Base-by-base conservation (phyloP, 2,888 invertebrate species). In the Chydorus sphaericus region DNA sequence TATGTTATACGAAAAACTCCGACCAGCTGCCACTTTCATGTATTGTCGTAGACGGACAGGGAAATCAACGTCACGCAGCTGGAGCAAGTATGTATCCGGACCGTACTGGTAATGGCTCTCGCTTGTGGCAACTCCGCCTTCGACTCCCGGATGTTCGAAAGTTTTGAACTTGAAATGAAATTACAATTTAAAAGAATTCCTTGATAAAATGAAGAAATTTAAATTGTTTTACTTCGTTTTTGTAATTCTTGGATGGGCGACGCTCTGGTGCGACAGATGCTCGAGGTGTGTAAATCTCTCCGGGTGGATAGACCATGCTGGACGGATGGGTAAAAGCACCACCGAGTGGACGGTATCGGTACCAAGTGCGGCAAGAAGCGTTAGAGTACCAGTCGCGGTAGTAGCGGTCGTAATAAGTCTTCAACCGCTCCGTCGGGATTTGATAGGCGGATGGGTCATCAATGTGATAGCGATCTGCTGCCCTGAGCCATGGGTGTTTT, bases 71-170 rank as follows among this genome's bases (percentile, higher is more conserved):
- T 96, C 96, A 54, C 92, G 80, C 18, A 94, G 76, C 68, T 96
- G 96, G 44, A 97, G 77, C 7, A 97, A 74, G 69, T 96, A 93
- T 1, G 96, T 94, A 69, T 97, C 96, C 0, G 94, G 94, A 0
- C 97, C 96, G 70, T 89, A 85, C 73, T 94, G 92, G 72, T 94
- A 94, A 66, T 49, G 49, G 29, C 57, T 58, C 23, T 56, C 53
- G 11, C 49, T 31, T 8, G 56, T 36, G 8, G 28, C 36, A 4
- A 56, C 36, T 6, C 48, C 56, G 8, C 44, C 33, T 20, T 50
- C 48, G 26, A 38, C 20, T 8, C 16, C 33, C 10, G 56, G 56
- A 16, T 33, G 48, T 10, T 56, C 56, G 37, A 48, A 56, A 50
- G 31, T 29, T 26, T 55, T 55, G 14, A 39, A 20, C 39, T 39